These are phyloP conservation scores for Odocoileus virginianus DNA, from an alignment of 2,113 vertebrate genomes.

Conservation along the genomic window DNA sequence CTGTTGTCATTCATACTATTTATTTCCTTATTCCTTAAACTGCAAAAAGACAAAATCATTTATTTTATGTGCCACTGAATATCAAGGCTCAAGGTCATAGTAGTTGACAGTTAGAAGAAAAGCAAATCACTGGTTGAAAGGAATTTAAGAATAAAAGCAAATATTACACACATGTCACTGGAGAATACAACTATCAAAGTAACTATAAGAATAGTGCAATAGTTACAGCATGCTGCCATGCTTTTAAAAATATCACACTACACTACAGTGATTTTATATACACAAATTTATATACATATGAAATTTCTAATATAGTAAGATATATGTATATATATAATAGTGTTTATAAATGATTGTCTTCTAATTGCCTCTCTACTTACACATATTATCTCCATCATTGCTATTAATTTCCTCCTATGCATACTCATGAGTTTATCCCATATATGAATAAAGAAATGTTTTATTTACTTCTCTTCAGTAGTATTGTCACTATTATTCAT, in stretches of 20 bases:
- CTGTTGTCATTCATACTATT: neutral
- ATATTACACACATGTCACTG: neutral
- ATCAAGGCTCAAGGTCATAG: neutral
- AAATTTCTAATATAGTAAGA: neutral
- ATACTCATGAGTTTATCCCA: neutral
- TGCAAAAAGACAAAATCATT: neutral
- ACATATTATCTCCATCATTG: neutral
- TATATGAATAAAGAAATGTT: neutral
- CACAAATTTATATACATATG: neutral
- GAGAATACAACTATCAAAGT: neutral
- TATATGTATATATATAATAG: neutral
- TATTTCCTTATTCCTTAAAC: neutral
- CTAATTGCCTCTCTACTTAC: neutral
- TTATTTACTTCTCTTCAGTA: neutral
- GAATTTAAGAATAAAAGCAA: neutral
- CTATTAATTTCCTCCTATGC: neutral
- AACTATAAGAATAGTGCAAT: neutral
- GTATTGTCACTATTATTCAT: neutral
- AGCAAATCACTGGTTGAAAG: neutral
- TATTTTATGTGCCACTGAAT: neutral
- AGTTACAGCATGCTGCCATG: neutral
- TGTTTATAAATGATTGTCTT: neutral
- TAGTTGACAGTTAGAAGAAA: neutral
- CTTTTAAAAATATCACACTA: neutral
- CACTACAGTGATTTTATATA: neutral